These are phyloP conservation scores for Neomorphus geoffroyi DNA, from an alignment of 2,797 vertebrate species.

Conservation along the genomic window DNA sequence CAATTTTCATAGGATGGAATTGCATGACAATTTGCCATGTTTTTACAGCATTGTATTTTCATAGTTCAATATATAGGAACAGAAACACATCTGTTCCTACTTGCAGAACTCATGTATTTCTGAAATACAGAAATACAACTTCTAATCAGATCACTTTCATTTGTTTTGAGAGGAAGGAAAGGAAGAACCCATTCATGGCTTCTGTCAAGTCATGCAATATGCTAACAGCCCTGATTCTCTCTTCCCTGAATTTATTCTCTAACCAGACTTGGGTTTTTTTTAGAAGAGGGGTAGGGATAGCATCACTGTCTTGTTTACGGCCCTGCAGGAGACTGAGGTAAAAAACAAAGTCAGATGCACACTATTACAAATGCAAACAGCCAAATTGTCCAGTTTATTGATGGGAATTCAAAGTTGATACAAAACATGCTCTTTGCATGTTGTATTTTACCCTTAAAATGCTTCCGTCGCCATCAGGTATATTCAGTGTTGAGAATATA, in stretches of 20 bases:
- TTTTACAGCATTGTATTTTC: not conserved
- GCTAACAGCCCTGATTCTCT: slow-evolving; percentile 13
- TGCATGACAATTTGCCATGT: not conserved
- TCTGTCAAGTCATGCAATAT: slow-evolving; percentile 21
- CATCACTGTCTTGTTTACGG: slow-evolving; percentile 29
- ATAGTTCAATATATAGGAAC: not conserved
- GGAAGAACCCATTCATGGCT: not conserved
- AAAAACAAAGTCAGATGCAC: slow-evolving; percentile 59
- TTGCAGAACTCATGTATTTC: slow-evolving; percentile 16
- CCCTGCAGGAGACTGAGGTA: slow-evolving; percentile 29
- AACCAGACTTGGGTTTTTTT: not conserved
- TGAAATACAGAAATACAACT: not conserved
- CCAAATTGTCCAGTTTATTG: slow-evolving; percentile 78
- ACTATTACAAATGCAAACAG: slow-evolving; percentile 75
- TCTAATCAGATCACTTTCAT: not conserved
- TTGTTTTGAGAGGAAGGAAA: not conserved
- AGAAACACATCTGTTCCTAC: slow-evolving; percentile 42
- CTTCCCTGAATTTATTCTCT: not conserved
- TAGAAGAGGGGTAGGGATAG: not conserved
- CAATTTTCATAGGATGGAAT: slow-evolving; percentile 31
- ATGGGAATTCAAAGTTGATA: slow-evolving; percentile 77
- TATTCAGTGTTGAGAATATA: slow-evolving; percentile 68
- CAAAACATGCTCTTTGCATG: slow-evolving; percentile 72
- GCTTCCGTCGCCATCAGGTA: slow-evolving; percentile 66
- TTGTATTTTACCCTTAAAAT: slow-evolving; percentile 69